These are phyloP conservation scores for Momotus momota DNA, from an alignment of 2,797 vertebrate genomes.

Conservation along the genomic window DNA sequence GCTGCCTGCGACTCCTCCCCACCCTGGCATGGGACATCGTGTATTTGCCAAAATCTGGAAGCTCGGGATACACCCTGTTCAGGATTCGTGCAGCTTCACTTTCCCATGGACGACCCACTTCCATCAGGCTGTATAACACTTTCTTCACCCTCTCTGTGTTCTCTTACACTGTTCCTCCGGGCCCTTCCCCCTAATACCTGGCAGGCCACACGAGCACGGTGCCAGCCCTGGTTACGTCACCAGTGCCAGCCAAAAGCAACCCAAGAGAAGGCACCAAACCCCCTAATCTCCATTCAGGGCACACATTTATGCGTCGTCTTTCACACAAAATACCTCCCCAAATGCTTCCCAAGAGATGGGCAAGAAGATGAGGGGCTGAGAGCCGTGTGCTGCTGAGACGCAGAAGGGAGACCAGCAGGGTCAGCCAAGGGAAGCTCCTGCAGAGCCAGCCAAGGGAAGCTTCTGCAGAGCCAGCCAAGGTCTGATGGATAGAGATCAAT, in stretches of 20 bases:
- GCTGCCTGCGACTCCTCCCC: slow-evolving; percentile 5
- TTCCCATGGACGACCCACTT: background rate
- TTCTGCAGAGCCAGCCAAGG: background rate
- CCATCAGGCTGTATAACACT: background rate
- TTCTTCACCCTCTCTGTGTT: background rate
- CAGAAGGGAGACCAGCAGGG: background rate
- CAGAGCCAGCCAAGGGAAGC: background rate
- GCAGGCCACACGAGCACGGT: accelerated
- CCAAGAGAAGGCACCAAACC: background rate
- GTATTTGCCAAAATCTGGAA: slow-evolving; percentile 31
- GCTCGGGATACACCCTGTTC: slow-evolving; percentile 33
- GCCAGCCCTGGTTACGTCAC: background rate
- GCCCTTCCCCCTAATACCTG: background rate
- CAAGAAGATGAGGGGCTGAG: background rate
- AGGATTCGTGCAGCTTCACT: background rate
- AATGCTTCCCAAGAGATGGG: background rate
- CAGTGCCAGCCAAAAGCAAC: background rate
- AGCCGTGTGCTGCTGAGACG: accelerated
- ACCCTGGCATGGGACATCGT: slow-evolving; percentile 1
- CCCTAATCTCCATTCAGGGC: background rate
- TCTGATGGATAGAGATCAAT: background rate
- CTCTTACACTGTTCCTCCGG: background rate
- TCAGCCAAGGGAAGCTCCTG: background rate
- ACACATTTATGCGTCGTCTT: background rate
- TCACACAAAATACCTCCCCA: background rate